Conservation (phyloP, 2,113 vertebrate species). For the Serinus canaria region DNA sequence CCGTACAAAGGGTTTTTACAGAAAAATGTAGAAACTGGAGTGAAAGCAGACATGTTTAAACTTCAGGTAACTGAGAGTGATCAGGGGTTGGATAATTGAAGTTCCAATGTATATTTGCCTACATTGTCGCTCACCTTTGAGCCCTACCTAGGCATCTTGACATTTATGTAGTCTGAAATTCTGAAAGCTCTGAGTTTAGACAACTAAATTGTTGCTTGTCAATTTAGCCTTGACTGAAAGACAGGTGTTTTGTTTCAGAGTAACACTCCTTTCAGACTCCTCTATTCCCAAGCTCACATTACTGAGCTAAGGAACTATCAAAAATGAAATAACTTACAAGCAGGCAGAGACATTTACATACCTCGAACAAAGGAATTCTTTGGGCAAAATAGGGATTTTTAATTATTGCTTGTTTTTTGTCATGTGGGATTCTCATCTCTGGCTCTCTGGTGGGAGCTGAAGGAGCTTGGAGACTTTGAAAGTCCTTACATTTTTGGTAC, state of each 20-base stretch:
- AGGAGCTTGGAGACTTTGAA: slow-evolving; percentile 1
- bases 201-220: slow-evolving; percentile 84
- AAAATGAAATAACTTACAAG: slow-evolving; percentile 28
- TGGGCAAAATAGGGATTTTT: slow-evolving; percentile 34
- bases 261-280: slow-evolving; percentile 67
- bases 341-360: slow-evolving; percentile 3
- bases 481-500: background rate
- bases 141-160: slow-evolving; percentile 76
- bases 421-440: slow-evolving; percentile 14
- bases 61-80: slow-evolving; percentile 55
- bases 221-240: slow-evolving; percentile 76
- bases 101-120: slow-evolving; percentile 68
- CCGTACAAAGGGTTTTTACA: background rate
- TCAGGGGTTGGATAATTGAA: slow-evolving; percentile 57
- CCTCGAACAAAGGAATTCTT: slow-evolving; percentile 23
- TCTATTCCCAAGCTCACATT: slow-evolving; percentile 64
- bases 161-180: slow-evolving; percentile 76
- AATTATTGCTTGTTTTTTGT: slow-evolving; percentile 52
- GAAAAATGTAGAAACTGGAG: background rate
- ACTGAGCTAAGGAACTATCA: slow-evolving; percentile 26
- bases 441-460: slow-evolving; percentile 5
- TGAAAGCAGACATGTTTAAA: slow-evolving; percentile 27
- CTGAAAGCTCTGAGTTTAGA: slow-evolving; percentile 80
- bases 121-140: slow-evolving; percentile 74
- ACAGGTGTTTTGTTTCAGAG: slow-evolving; percentile 80